Percentiles rank a stretch among this genome's conserved stretches.
phyloP scores from a whole-genome alignment of 1,140 invertebrate species.

The Chironomus tepperi region DNA sequence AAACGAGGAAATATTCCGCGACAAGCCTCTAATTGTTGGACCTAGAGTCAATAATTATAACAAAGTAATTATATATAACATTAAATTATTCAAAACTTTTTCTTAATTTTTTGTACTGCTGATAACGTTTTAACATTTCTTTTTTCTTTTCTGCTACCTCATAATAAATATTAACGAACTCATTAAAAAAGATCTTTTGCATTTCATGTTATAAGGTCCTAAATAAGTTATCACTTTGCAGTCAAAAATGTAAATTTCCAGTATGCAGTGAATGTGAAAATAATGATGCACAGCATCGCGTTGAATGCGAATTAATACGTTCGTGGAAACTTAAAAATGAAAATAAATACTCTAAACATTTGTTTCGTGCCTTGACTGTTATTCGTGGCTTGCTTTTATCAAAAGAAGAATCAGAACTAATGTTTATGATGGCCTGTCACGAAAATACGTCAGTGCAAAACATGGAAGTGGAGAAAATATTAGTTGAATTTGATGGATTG shows the following conservation, averaged over 20 bases:
- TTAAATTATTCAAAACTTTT: too few species aligned
- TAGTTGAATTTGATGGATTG: conserved; percentile 20
- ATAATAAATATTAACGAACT: background rate
- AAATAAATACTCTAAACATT: conserved; percentile 27
- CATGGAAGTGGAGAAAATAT: background rate
- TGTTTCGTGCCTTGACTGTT: background rate
- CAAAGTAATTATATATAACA: conserved; percentile 29
- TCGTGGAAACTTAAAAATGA: conserved; percentile 42
- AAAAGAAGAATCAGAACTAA: background rate
- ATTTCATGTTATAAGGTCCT: conserved; percentile 26
- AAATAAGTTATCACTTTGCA: background rate
- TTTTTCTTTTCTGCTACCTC: too few species aligned
- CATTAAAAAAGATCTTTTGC: conserved; percentile 41
- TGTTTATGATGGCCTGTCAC: conserved; percentile 4
- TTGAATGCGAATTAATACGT: conserved; percentile 48
- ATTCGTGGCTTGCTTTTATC: conserved; percentile 15
- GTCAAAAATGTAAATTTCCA: background rate
- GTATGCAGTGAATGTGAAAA: conserved; percentile 43
- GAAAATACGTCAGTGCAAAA: background rate
- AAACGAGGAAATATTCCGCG: conserved; percentile 55
- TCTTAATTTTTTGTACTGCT: too few species aligned
- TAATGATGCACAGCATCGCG: conserved; percentile 38
- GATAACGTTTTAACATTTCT: too few species aligned
- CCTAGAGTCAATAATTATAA: conserved; percentile 43
- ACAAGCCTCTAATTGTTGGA: conserved; percentile 52